Base-by-base conservation (phyloP, 1,140 invertebrate species). In the Acromyrmex echinatior region DNA sequence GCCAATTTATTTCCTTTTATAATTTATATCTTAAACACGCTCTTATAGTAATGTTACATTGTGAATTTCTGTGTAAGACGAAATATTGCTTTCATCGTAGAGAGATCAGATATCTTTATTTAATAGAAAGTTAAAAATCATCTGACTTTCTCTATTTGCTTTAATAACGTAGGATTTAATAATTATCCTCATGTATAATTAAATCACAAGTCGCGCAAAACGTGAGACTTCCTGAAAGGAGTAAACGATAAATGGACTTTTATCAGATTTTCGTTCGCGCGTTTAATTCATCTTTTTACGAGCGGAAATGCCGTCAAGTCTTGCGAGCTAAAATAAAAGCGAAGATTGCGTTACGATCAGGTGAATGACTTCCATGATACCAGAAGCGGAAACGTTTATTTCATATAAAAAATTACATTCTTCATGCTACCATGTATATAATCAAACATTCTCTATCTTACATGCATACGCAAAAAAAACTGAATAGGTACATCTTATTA, bases 41-140 rank as follows among this genome's bases (percentile, higher is more conserved):
- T 82, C 56, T 60, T 82, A 58, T 73, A 10, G 4, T 35, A 31
- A 53, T 21, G 12, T 4, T 12, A 14, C 3, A 16, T 56, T 9
- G 35, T 12, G 18, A 66, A 73, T 81, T 14, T 86, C 35, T 28
- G 49, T 21, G 28, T 45, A 7, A 53, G 31, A 49, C 25, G 18
- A 16, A 53, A 10, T 77, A 65, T 81, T 79, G 62, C 79, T 90
- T 88, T 88, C 62, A 79, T 80, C 86, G 45, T 31, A 12, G 1
- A 7, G 58, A 60, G 21, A 81, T 39, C 58, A 31, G 31, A 31
- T 77, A 68, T 87, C 74, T 78, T 87, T 82, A 87, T 85, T 87
- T 25, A 18, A 77, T 62, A 76, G 90, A 90, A 77, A 88, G 89
- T 82, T 74, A 85, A 85, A 91, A 90, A 90, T 82, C 65, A 70